A percentile compares a stretch with the other conserved stretches of the same genome.
These are phyloP conservation scores for Brotula barbata DNA, from an alignment of 2,797 vertebrate genomes.

Conservation along the genomic window DNA sequence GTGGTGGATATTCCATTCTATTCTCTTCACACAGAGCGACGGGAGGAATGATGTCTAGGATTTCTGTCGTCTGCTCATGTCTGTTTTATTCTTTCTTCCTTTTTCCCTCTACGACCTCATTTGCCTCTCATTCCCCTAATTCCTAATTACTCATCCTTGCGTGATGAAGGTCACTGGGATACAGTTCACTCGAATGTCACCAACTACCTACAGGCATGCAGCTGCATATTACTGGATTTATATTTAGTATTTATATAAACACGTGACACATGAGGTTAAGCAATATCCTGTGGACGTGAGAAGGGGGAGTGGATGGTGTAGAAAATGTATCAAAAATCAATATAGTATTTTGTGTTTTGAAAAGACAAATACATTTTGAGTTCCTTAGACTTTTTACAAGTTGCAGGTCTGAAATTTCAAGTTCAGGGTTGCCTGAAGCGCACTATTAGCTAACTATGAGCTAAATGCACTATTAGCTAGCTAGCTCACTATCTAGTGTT, in stretches of 20 bases:
- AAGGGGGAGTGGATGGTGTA: conserved; percentile 3
- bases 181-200: conserved; percentile 39
- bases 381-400: too few relatives aligned
- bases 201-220: conserved; percentile 36
- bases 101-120: conserved; percentile 22
- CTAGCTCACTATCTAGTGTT: too few relatives aligned
- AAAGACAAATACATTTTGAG: too few relatives aligned
- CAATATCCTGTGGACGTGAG: conserved; percentile 6
- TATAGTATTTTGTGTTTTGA: too few relatives aligned
- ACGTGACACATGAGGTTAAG: conserved; percentile 31
- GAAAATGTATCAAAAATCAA: too few relatives aligned
- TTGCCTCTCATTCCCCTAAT: conserved; percentile 34
- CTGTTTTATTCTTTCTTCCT: background rate
- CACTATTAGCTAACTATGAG: too few relatives aligned
- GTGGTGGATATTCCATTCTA: background rate
- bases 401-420: too few relatives aligned
- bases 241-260: conserved; percentile 21
- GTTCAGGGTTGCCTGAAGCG: too few relatives aligned
- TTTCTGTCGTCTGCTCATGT: conserved; percentile 12
- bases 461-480: too few relatives aligned
- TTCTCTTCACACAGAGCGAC: conserved; percentile 1
- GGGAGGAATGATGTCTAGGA: background rate
- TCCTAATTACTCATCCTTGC: conserved; percentile 41
- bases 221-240: conserved; percentile 36
- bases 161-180: conserved; percentile 35